Base-by-base conservation (phyloP, 2,113 vertebrate genomes). In the Thalassarche chlororhynchos region DNA sequence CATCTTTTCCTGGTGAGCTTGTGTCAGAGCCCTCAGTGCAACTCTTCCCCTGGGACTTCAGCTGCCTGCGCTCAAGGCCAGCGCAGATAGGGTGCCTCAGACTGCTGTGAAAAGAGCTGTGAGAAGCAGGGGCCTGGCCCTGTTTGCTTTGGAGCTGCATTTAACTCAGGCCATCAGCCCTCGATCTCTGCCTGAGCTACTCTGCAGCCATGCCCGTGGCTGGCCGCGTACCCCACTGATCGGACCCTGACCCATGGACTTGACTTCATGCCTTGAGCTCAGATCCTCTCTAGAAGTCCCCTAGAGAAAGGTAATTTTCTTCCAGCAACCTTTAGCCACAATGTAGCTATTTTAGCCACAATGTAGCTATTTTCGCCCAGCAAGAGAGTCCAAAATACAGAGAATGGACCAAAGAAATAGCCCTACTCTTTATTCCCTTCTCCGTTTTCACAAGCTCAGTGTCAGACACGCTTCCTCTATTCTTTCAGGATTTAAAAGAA, bases 231-330 rank as follows among this genome's bases (percentile, higher is more conserved):
- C 20, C n/a, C 46, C 12, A 4, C 44, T 12, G 18, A 12, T 5
- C 1, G 0, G 11, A 32, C 34, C 57, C 20, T 2, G 1, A 7
- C 34, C 46, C 76, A 5, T 0, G 5, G 52, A 10, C 49, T 24
- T 8, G 36, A 47, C 31, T 31, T 28, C 26, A 49, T 25, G 34
- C 76, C 71, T 36, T 5, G 6, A 25, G 51, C 24, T 19, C 66
- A 40, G 14, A 80, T 40, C 28, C 36, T 6, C 28, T 16, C 52
- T 6, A 17, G n/a, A 47, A 64, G 8, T 25, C 44, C 26, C 51
- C 38, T 6, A 12, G 17, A 71, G 31, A 81, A 64, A 71, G 7
- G 7, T 1, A 14, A 44, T 57, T 87, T 19, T 55, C 51, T 64
- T 29, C 28, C 55, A 72, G 65, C 47, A 58, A 25, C 14, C 24